Evolutionary conservation across 2,113 vertebrate species (phyloP), one percentile per base, ranked within the genome.

Genomic region (Chiloscyllium plagiosum): DNA sequence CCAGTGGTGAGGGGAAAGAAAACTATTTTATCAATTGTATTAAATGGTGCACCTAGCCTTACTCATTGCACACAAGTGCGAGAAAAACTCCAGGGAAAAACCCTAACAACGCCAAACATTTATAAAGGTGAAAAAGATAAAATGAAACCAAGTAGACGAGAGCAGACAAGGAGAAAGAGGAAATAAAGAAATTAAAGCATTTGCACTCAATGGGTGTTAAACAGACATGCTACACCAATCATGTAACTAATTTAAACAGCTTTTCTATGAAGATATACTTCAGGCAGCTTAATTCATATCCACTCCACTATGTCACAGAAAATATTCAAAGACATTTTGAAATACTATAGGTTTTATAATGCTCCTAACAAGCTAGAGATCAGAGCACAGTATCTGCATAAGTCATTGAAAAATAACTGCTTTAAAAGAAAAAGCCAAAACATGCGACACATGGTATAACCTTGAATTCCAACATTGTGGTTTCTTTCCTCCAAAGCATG

Each of bases 401-500:
- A 50, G 66, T 37, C 42, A 70, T 95, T 29, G 68, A 50, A 50
- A 92, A 66, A 37, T 93, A 47, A 47, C 42, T 47, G 42, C 42
- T 47, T 47, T 47, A 47, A 47, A 47, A 47, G 42, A 72, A 95
- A 52, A 72, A 72, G 69, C 26, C 69, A 95, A 47, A 76, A 95
- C 94, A 95, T 95, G 94, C 94, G 47, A 52, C 42, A 76, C 68
- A 70, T 52, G 37, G 15, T 72, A 72, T 70, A 95, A 50, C 69
- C 47, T 95, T 50, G 19, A 50, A 50, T 42, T 50, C 94, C 42
- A 66, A 93, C 20, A 33, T 1, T 42, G 68, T 1, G 12, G 3
- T 65, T 37, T 95, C 72, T 72, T 95, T 50, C 42, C 72, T 69
- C 70, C 29, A 76, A 95, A 95, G 68, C 94, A 72, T 52, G 94